Evolutionary conservation across 1,140 invertebrate genomes (phyloP).

Genomic region (Melipona quadrifasciata): DNA sequence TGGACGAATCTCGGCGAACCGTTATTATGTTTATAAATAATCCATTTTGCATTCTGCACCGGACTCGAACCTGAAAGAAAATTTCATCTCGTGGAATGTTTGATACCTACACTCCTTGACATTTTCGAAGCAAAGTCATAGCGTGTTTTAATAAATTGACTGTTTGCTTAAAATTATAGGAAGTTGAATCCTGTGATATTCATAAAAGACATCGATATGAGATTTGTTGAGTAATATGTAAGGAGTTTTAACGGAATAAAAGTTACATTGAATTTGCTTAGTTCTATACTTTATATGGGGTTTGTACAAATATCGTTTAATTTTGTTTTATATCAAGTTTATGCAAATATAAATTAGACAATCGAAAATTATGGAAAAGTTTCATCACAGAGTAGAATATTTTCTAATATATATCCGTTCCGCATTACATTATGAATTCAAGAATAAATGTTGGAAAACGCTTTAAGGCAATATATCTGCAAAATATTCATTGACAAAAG

Average conservation of each 20-base stretch:
- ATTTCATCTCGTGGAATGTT: too few relatives aligned
- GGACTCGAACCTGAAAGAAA: too few relatives aligned
- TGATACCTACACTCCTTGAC: background rate
- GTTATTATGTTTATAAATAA: constrained; percentile 48
- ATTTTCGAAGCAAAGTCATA: background rate
- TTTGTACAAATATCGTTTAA: too few relatives aligned
- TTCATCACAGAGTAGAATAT: too few relatives aligned
- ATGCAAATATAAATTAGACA: too few relatives aligned
- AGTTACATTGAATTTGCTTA: background rate
- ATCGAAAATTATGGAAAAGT: too few relatives aligned
- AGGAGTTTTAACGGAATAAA: background rate
- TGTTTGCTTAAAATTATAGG: background rate
- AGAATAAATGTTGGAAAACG: too few relatives aligned
- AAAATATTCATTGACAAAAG: background rate
- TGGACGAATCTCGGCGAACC: constrained; percentile 20
- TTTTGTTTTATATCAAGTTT: too few relatives aligned
- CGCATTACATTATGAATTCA: too few relatives aligned
- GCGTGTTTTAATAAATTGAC: background rate
- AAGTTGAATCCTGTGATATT: background rate
- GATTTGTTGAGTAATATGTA: background rate
- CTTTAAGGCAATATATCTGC: background rate
- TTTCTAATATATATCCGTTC: too few relatives aligned
- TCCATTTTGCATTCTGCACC: constrained; percentile 19
- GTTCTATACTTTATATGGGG: background rate
- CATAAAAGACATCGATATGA: background rate